These are phyloP conservation scores for Dromiciops gliroides DNA, from an alignment of 2,113 vertebrate species.

Conservation along the genomic window DNA sequence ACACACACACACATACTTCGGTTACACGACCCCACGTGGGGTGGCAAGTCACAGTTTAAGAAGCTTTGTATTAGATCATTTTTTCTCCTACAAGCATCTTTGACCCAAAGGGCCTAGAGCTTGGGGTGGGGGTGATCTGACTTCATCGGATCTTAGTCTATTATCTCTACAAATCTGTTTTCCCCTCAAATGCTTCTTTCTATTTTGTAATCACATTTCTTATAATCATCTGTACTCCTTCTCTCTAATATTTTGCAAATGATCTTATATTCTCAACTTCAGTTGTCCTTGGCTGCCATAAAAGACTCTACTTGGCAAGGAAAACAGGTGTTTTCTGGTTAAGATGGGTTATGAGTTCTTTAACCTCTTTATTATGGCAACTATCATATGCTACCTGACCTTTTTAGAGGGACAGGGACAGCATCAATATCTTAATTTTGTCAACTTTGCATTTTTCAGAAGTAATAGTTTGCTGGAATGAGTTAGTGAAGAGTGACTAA, in stretches of 20 bases:
- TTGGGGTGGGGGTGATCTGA: too few relatives aligned
- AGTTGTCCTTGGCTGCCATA: not conserved
- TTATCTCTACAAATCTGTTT: not conserved
- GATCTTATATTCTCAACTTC: not conserved
- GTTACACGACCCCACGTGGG: too few relatives aligned
- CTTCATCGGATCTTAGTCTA: not conserved
- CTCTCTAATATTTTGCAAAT: not conserved
- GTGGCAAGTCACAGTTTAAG: too few relatives aligned
- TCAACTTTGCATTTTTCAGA: not conserved
- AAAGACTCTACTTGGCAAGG: not conserved
- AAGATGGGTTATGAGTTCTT: not conserved
- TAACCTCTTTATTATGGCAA: too few relatives aligned
- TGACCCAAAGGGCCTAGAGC: not conserved
- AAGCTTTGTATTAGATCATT: too few relatives aligned
- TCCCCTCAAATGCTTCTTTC: not conserved
- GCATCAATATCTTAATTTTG: not conserved
- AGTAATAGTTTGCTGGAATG: not conserved
- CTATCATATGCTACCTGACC: not conserved
- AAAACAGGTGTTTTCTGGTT: not conserved
- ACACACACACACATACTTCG: too few relatives aligned
- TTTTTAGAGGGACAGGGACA: not conserved
- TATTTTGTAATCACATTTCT: not conserved
- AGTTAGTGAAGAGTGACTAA: not conserved
- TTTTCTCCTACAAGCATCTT: not conserved
- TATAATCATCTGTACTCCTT: not conserved